Base-by-base conservation (phyloP, 1,140 invertebrate species). In the Lepidostoma basale region DNA sequence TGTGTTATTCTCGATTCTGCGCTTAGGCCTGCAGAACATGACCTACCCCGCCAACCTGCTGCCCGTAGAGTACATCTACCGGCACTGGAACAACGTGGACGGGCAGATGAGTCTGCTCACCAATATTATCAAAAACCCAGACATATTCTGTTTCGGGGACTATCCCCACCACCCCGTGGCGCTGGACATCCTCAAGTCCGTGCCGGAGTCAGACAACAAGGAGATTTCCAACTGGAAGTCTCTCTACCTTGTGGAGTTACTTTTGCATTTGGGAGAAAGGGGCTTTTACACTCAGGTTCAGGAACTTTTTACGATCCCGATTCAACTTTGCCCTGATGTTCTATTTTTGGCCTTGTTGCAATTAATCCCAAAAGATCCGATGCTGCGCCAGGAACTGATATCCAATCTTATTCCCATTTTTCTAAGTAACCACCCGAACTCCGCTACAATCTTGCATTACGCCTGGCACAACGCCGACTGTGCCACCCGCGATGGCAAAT, bases 141-240 rank as follows among this genome's bases (percentile, higher is more conserved):
- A 98, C 79, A 88, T 98, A 28, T 97, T 98, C 79, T 96, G 92
- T 76, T 95, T 98, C 78, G 90, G 92, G 52, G 96, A 98, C 79
- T 92, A 94, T 81, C 89, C 91, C 0, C 95, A 91, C 78, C 90
- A 91, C 74, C 87, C 92, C 5, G 93, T 97, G 2, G 84, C 89
- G 1, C 90, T 95, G 62, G 95, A 98, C 73, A 88, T 94, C 65
- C 78, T 99, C 8, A 99, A 99, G 83, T 91, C 94, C 14, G 89
- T 92, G 12, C 96, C 96, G 0, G 96, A 98, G 84, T 85, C 86
- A 18, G 95, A 98, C 58, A 95, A 95, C 74, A 95, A 97, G 76
- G 95, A 97, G 78, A 88, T 97, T 28, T 87, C 89, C 33, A 93
- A 90, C 3, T 98, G 96, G 96, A 89, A 94, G 72, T 97, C 92